Evolutionary conservation across 2,888 invertebrate genomes (phyloP).

Genomic region (Cantharis rufa): DNA sequence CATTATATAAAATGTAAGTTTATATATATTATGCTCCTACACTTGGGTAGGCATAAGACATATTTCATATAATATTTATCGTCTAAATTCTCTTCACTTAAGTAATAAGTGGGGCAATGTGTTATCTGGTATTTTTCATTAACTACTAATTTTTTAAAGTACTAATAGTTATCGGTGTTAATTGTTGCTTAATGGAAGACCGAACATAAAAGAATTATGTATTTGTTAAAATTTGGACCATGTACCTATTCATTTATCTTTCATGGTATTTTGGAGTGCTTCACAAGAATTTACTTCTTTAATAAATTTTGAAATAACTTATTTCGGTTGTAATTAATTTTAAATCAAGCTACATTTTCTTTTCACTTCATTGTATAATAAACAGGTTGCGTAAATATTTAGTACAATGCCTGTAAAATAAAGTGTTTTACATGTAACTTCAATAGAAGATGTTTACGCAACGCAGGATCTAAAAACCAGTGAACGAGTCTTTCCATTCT

Average conservation of each 20-base stretch:
- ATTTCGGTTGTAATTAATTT: neutral
- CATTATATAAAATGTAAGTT: conserved; percentile 15
- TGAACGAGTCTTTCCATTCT: neutral
- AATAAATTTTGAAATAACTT: neutral
- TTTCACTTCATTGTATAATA: neutral
- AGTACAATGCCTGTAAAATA: neutral
- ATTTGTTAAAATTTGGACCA: conserved; percentile 2
- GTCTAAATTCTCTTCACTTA: conserved; percentile 26
- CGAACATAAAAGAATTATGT: conserved; percentile 1
- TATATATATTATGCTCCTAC: conserved; percentile 12
- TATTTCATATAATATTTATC: conserved; percentile 26
- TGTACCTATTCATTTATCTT: neutral
- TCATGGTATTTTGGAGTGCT: neutral
- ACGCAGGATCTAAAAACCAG: neutral
- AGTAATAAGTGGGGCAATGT: conserved; percentile 26
- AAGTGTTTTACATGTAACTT: neutral
- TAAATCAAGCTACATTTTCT: neutral
- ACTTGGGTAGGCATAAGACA: conserved; percentile 19
- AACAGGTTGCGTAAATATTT: neutral
- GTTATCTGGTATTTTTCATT: conserved; percentile 35
- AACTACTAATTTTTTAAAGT: conserved; percentile 32
- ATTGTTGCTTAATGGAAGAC: conserved; percentile 18
- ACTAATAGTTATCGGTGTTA: conserved; percentile 30
- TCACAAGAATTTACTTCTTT: neutral
- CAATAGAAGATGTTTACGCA: neutral